Base-by-base conservation (phyloP, 2,797 vertebrate species). In the Eleutherodactylus coqui region DNA sequence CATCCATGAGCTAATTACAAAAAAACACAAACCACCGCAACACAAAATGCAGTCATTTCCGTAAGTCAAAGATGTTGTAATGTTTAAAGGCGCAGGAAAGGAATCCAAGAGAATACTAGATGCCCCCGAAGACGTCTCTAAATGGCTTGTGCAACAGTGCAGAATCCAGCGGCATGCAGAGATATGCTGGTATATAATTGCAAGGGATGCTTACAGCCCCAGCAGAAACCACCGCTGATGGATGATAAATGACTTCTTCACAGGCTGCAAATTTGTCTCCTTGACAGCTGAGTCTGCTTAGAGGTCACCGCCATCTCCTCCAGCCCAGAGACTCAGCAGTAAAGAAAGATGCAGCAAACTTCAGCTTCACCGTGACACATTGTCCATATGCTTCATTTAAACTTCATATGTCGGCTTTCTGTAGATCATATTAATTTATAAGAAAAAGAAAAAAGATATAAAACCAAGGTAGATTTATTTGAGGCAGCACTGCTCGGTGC, bases 191-290 rank as follows among this genome's bases (percentile, higher is more conserved):
- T 82, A 89, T 84, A 84, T 87, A 92, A 89, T 85, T 87, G 58
- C 60, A 76, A 45, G 29, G 53, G 88, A 84, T 75, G 81, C 58
- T 24, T 79, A 55, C 87, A 72, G 83, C 84, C 86, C 89, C 86
- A 86, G 87, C 89, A 87, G 88, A 87, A 89, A 89, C 69, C 85
- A 89, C 76, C 88, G 90, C 85, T 89, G 91, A 93, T 91, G 87
- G 92, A 92, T 89, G 90, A 91, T 90, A 92, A 92, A 88, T 91
- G 88, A 90, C 84, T 89, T 90, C 89, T 92, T 90, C 85, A 80
- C 89, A 91, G 90, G 79, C 88, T 75, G 79, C 89, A 85, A 87
- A 92, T 93, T 90, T 90, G 80, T 93, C 92, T 92, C 92, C 90
- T 73, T 92, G 92, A 92, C 91, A 93, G 89, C 85, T 60, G 47